phyloP scores from a whole-genome alignment of 2,797 vertebrate species.

The Bradypus variegatus region DNA sequence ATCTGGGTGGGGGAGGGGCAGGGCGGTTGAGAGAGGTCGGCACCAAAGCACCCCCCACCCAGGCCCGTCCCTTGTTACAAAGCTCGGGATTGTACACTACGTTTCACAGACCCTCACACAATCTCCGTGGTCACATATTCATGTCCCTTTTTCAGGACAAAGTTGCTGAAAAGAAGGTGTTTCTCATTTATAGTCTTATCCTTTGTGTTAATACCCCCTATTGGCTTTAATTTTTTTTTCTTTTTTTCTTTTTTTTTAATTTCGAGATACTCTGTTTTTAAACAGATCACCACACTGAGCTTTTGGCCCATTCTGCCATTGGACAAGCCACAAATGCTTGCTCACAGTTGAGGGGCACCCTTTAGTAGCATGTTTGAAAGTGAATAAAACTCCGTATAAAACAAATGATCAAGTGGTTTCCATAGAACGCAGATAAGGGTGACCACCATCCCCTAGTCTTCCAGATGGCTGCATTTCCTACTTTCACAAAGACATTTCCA shows the following conservation, averaged over 20 bases:
- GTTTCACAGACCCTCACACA: fast-evolving
- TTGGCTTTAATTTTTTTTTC: no score
- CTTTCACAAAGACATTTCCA: conserved; percentile 69
- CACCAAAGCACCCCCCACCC: no score
- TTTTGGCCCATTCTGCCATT: conserved; percentile 66
- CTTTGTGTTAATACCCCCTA: not conserved
- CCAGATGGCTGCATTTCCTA: conserved; percentile 75
- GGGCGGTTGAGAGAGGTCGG: no score
- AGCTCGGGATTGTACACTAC: not conserved
- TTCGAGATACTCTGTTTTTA: conserved; percentile 78
- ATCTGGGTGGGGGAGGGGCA: not conserved
- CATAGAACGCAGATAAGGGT: conserved; percentile 94
- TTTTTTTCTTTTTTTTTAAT: conserved; percentile 7
- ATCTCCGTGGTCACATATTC: not conserved
- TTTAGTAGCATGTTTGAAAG: conserved; percentile 74
- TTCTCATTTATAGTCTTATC: not conserved
- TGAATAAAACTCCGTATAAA: conserved; percentile 83
- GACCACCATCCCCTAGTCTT: conserved; percentile 84
- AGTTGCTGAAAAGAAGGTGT: not conserved
- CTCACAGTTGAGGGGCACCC: conserved; percentile 68
- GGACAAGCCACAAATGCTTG: conserved; percentile 82
- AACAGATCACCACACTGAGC: conserved; percentile 74
- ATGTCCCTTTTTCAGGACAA: not conserved
- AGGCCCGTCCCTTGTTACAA: not conserved
- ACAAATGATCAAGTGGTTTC: conserved; percentile 91